phyloP scores from a whole-genome alignment of 1,140 invertebrate genomes.

The Neodiprion virginianus region DNA sequence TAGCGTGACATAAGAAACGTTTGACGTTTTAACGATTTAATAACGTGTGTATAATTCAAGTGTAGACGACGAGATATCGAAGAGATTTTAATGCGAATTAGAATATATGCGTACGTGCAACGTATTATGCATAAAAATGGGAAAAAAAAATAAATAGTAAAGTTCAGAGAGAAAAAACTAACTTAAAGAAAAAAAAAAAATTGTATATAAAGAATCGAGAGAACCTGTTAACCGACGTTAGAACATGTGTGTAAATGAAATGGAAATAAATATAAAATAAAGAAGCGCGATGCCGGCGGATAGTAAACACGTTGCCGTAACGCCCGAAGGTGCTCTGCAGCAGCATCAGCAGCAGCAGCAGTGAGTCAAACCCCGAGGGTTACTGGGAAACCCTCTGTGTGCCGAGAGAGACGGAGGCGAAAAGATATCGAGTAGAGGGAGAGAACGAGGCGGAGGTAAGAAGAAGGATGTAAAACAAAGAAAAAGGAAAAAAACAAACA shows the following conservation, averaged over 20 bases:
- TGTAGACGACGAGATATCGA: too few relatives aligned
- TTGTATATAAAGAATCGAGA: too few relatives aligned
- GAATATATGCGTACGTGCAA: too few relatives aligned
- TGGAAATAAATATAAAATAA: slow-evolving; percentile 17
- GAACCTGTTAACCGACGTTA: neutral
- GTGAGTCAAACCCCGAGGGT: slow-evolving; percentile 36
- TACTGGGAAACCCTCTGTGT: slow-evolving; percentile 43
- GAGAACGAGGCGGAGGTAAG: slow-evolving; percentile 2
- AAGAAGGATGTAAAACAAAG: slow-evolving; percentile 4
- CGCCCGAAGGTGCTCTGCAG: neutral
- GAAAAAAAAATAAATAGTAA: too few relatives aligned
- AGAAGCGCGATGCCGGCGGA: slow-evolving; percentile 12
- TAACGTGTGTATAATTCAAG: too few relatives aligned
- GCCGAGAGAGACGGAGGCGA: neutral
- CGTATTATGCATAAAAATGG: too few relatives aligned
- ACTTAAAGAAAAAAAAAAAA: too few relatives aligned
- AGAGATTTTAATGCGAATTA: too few relatives aligned
- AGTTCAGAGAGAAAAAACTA: too few relatives aligned
- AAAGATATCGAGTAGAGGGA: slow-evolving; percentile 16
- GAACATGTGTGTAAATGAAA: neutral
- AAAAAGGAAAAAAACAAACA: slow-evolving; percentile 12
- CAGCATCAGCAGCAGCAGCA: slow-evolving; percentile 20
- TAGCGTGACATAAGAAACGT: too few relatives aligned
- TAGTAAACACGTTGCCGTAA: slow-evolving; percentile 9
- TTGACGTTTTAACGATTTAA: too few relatives aligned